A percentile compares a stretch with the other conserved stretches of the same genome.
Evolutionary conservation across 2,113 vertebrate genomes (phyloP).

Genomic region (Oncorhynchus kisutch): DNA sequence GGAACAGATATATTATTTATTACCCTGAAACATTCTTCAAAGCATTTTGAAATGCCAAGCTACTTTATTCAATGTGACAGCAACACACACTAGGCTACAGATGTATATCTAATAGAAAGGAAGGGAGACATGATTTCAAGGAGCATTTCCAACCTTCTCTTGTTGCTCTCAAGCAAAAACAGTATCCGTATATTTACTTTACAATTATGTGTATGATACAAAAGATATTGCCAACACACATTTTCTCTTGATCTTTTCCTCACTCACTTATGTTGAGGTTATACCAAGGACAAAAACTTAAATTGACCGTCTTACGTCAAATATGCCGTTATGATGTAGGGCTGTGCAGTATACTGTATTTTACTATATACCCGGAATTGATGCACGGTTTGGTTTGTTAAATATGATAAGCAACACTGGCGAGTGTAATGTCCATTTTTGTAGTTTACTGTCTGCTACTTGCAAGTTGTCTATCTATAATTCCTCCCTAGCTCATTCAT

Average conservation of each 20-base stretch:
- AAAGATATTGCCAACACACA: neutral
- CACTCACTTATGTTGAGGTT: neutral
- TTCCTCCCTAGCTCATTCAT: too few relatives aligned
- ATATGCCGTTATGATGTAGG: neutral
- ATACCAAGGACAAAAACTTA: neutral
- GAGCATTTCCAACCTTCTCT: slow-evolving; percentile 13
- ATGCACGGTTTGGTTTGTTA: too few relatives aligned
- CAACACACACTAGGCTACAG: slow-evolving; percentile 37
- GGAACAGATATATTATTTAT: slow-evolving; percentile 49
- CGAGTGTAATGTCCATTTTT: too few relatives aligned
- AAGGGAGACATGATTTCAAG: slow-evolving; percentile 28
- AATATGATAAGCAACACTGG: too few relatives aligned
- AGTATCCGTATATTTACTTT: neutral
- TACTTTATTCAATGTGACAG: slow-evolving; percentile 46
- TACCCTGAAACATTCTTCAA: slow-evolving; percentile 34
- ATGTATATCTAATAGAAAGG: slow-evolving; percentile 33
- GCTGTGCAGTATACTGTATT: neutral
- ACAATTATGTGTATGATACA: neutral
- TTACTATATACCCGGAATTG: too few relatives aligned
- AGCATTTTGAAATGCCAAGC: slow-evolving; percentile 47
- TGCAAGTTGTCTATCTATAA: too few relatives aligned
- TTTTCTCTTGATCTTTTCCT: neutral
- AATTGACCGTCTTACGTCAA: neutral
- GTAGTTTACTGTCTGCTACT: too few relatives aligned
- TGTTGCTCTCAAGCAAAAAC: neutral